These are phyloP conservation scores for Chrysemys picta DNA, from an alignment of 2,113 vertebrate genomes.

Conservation along the genomic window DNA sequence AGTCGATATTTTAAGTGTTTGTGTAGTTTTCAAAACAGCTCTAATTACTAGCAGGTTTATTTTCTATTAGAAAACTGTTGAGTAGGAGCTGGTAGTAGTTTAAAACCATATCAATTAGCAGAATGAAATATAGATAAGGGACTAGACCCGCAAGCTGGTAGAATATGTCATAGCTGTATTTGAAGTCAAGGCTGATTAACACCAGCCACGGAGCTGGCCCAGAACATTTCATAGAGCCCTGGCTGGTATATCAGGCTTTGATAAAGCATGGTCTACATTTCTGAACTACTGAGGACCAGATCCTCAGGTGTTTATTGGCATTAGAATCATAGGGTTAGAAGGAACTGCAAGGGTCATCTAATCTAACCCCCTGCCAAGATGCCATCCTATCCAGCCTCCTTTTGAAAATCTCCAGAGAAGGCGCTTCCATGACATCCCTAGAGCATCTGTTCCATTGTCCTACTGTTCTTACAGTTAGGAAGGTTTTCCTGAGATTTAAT, in stretches of 20 bases:
- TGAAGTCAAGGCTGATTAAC: not conserved
- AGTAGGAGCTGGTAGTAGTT: not conserved
- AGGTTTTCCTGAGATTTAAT: no score
- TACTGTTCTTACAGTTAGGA: no score
- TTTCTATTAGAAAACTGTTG: not conserved
- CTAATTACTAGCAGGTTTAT: not conserved
- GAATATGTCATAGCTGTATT: no score
- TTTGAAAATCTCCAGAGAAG: no score
- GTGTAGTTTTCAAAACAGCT: not conserved
- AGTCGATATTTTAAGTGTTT: not conserved
- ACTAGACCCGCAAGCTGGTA: not conserved
- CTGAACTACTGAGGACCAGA: not conserved
- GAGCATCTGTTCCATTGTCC: no score
- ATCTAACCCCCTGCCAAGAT: no score
- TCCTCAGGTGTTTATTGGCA: not conserved
- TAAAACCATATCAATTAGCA: not conserved
- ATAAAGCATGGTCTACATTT: not conserved
- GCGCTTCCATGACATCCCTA: no score
- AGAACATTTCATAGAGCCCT: not conserved
- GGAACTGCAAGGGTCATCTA: no score
- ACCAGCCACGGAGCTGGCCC: rapidly evolving
- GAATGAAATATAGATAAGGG: not conserved
- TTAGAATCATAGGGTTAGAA: not conserved
- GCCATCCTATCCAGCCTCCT: no score
- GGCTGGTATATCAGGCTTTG: not conserved